Percentiles rank a stretch among this genome's conserved stretches.
Evolutionary conservation across 2,113 vertebrate species (phyloP).

Genomic region (Pluvialis apricaria): DNA sequence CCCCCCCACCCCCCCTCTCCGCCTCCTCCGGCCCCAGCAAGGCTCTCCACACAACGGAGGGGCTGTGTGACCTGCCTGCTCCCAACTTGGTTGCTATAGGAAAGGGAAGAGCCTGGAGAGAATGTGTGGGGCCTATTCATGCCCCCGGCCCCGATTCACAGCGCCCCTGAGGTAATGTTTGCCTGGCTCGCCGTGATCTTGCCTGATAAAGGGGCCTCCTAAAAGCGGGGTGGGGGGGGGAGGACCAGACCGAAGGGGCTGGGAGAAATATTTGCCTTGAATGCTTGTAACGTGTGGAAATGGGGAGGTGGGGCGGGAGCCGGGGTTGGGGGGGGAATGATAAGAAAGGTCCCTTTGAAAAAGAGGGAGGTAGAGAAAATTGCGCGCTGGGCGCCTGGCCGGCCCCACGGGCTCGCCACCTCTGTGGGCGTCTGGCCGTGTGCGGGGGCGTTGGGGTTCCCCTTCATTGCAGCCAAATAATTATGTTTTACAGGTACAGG

Average conservation of each 20-base stretch:
- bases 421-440: background rate
- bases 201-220: constrained; percentile 60
- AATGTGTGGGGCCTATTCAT: constrained; percentile 69
- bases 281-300: constrained; percentile 42
- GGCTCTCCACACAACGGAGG: constrained; percentile 53
- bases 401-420: background rate
- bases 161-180: constrained; percentile 70
- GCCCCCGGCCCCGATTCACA: constrained; percentile 51
- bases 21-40: background rate
- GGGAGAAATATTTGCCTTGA: constrained; percentile 67
- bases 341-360: constrained; percentile 62
- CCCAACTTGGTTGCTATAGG: constrained; percentile 71
- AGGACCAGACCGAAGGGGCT: constrained; percentile 25
- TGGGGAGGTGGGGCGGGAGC: background rate
- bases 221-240: constrained; percentile 24
- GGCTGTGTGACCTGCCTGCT: constrained; percentile 63
- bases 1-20: background rate
- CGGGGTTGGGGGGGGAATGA: background rate
- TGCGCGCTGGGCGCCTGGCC: fast-evolving
- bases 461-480: background rate
- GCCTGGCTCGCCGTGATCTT: constrained; percentile 30
- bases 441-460: background rate
- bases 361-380: constrained; percentile 16
- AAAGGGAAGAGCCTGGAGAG: constrained; percentile 59
- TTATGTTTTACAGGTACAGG: background rate